A percentile compares a stretch with the other conserved stretches of the same genome.
Conservation (phyloP, 2,113 vertebrate species). For the Panthera leo region DNA sequence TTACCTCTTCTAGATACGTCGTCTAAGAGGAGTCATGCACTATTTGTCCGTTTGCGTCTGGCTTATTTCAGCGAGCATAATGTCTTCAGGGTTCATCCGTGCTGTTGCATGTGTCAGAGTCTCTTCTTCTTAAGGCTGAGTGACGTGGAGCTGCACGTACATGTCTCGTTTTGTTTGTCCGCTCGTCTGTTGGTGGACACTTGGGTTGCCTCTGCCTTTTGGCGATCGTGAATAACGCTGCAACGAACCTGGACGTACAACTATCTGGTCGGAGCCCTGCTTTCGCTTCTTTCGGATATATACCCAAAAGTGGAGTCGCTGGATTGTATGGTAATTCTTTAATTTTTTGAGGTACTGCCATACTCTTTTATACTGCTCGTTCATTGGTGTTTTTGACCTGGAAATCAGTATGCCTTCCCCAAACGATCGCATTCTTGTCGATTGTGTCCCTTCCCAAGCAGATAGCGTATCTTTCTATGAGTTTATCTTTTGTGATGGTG, state of each 20-base stretch:
- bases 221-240: background rate
- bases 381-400: background rate
- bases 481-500: background rate
- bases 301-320: background rate
- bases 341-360: background rate
- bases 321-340: background rate
- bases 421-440: background rate
- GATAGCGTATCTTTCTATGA: background rate
- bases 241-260: rapidly evolving
- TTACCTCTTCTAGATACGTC: background rate
- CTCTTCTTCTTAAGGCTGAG: background rate
- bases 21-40: background rate
- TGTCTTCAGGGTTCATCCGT: background rate
- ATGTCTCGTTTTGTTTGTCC: background rate
- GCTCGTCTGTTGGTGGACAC: background rate
- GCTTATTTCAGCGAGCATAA: no score
- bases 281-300: background rate
- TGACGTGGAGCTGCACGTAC: rapidly evolving
- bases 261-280: background rate
- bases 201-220: background rate
- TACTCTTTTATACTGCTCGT: background rate
- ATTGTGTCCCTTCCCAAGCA: background rate
- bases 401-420: background rate
- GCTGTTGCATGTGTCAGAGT: background rate
- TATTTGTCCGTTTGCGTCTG: background rate